These are phyloP conservation scores for Thamnophis elegans DNA, from an alignment of 2,797 vertebrate species.

Conservation along the genomic window DNA sequence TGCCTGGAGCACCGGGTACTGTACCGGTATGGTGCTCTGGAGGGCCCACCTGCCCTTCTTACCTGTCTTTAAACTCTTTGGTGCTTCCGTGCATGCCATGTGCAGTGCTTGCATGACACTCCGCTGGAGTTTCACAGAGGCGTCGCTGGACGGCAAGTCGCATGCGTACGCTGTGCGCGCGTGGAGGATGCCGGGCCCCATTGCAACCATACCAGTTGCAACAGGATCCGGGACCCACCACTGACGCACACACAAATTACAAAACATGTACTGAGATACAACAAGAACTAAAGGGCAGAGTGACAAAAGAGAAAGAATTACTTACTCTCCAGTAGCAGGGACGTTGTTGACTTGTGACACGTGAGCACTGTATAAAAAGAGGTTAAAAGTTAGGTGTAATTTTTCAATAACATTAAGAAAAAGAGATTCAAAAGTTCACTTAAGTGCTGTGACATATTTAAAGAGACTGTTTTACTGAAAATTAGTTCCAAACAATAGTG, in stretches of 20 bases:
- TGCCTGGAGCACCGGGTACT: too few species aligned
- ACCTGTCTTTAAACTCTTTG: too few species aligned
- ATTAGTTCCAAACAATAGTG: neutral
- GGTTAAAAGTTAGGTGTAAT: slow-evolving; percentile 33
- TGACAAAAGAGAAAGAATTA: slow-evolving; percentile 42
- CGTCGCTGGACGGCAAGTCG: too few species aligned
- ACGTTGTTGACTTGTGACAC: slow-evolving; percentile 78
- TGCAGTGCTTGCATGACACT: too few species aligned
- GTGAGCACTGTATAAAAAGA: slow-evolving; percentile 77
- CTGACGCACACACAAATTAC: neutral
- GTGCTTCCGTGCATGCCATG: too few species aligned
- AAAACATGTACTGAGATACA: slow-evolving; percentile 18
- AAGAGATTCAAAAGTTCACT: slow-evolving; percentile 51
- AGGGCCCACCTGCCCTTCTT: too few species aligned
- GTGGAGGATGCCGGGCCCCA: too few species aligned
- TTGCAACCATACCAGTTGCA: too few species aligned
- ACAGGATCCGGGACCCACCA: too few species aligned
- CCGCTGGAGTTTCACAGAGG: too few species aligned
- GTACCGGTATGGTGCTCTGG: too few species aligned
- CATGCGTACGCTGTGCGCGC: too few species aligned
- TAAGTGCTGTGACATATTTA: slow-evolving; percentile 29
- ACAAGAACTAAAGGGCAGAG: neutral
- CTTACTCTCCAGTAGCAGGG: slow-evolving; percentile 87
- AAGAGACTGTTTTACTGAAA: neutral
- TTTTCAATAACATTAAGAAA: neutral